phyloP scores from a whole-genome alignment of 2,888 invertebrate genomes.

The Drosophila nr. perissopoda region DNA sequence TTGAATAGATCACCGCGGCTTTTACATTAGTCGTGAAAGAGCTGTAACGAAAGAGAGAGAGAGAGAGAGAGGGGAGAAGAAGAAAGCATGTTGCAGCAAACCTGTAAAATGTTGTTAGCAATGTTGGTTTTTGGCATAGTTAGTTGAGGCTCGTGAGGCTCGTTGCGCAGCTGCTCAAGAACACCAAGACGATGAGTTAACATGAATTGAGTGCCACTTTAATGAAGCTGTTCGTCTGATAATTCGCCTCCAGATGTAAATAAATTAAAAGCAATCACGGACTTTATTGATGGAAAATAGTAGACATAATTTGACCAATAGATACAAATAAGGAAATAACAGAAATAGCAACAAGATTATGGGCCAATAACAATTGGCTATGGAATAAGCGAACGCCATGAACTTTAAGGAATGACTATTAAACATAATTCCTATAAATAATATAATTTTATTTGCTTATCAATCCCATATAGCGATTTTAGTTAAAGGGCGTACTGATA shows the following conservation, averaged over 20 bases:
- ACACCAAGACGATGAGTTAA: constrained; percentile 66
- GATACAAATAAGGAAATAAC: not conserved
- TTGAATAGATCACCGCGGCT: constrained; percentile 72
- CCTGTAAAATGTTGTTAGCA: constrained; percentile 59
- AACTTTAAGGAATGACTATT: not conserved
- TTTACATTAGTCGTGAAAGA: constrained; percentile 21
- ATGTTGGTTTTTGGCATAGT: constrained; percentile 46
- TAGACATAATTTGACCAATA: not conserved
- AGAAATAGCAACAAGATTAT: not conserved
- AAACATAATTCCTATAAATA: rapidly evolving
- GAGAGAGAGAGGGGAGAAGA: not conserved
- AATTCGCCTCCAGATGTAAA: constrained; percentile 28
- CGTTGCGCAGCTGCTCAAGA: constrained; percentile 31
- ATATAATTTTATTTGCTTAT: not conserved
- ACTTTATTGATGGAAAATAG: not conserved
- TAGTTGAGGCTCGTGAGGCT: constrained; percentile 39
- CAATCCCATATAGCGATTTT: not conserved
- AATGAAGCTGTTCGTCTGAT: constrained; percentile 58
- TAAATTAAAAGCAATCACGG: constrained; percentile 12
- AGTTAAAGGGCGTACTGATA: not conserved
- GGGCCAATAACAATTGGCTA: not conserved
- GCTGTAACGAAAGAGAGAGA: not conserved
- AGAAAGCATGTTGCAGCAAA: constrained; percentile 50
- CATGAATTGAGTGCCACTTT: constrained; percentile 56
- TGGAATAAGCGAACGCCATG: not conserved